Evolutionary conservation across 92 coral and sea anemone genomes (phyloP), one percentile per base, ranked within the genome.

Genomic region (Phenganax subtilis): DNA sequence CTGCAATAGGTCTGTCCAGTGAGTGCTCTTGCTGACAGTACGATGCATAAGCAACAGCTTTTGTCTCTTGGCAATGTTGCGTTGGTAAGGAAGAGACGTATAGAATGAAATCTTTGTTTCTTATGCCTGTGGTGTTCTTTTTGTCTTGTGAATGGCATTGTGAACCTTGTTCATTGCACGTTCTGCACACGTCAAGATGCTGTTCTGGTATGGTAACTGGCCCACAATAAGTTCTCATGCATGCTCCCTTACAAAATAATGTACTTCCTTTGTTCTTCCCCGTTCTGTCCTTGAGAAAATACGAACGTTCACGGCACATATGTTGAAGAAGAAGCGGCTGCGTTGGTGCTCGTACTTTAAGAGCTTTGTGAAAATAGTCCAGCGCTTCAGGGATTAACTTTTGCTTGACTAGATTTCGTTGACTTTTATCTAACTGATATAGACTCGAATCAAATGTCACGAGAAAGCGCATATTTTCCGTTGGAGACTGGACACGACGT

Each of bases 11-110:
- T 73, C 99, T 80, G 57, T 96, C 97, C 9, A 92, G 89, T 10
- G 93, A 91, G 51, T 88, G 92, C 57, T 96, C 99, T 65, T 96
- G 99, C 58, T 96, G 99, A 68, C 99, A 96, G 60, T 96, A 96
- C 3, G 99, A 96, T 4, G 99, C 99, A 56, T 96, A 96, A 0
- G 99, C 99, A 2, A 96, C 97, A 0, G 99, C 97, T 51, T 96
- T 96, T 0, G 99, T 97, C 31, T 83, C 57, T 6, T 76, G 85
- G 31, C 99, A 96, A 72, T 96, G 99, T 28, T 83, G 75, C 0
- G 99, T 96, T 83, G 92, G 93, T 55, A 92, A 87, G 29, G 97
- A 90, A 20, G 99, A 92, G 76, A 96, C 99, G 72, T 96, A 96
- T 57, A 96, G 81, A 25, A 96, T 89, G 51, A 96, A 96, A 76